A percentile compares a stretch with the other conserved stretches of the same genome.
Conservation (phyloP, 64 coral and sea anemone genomes). For the Montipora sp. region DNA sequence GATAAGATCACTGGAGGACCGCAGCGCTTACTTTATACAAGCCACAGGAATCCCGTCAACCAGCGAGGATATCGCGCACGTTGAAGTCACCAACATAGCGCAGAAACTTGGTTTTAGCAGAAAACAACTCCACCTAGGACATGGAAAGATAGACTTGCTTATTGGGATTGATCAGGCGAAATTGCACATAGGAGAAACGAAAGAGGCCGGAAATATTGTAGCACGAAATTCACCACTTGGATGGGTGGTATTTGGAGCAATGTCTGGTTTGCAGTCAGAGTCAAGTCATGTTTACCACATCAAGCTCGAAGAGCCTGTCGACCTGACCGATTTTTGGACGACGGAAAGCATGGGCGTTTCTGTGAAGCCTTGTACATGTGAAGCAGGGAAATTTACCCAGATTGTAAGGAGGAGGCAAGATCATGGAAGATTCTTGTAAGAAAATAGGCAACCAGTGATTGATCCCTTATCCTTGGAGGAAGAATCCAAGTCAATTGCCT, state of each 20-base stretch:
- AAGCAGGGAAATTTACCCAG: neutral
- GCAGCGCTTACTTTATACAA: neutral
- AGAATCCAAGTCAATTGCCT: neutral
- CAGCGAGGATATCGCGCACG: conserved; percentile 28
- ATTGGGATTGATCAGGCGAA: conserved; percentile 57
- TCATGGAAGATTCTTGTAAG: conserved; percentile 11
- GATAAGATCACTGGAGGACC: conserved; percentile 11
- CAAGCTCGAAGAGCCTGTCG: neutral
- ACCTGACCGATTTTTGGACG: conserved; percentile 28
- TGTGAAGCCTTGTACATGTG: conserved; percentile 13
- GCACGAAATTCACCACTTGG: conserved; percentile 45
- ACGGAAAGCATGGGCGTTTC: conserved; percentile 26
- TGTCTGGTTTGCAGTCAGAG: neutral
- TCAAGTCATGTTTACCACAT: neutral
- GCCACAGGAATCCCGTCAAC: conserved; percentile 62
- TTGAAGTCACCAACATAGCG: conserved; percentile 1
- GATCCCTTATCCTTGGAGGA: conserved; percentile 25
- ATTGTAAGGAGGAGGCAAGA: conserved; percentile 30
- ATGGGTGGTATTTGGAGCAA: conserved; percentile 48
- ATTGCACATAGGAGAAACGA: conserved; percentile 43
- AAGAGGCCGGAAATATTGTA: neutral
- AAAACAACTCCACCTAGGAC: neutral
- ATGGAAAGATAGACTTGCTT: conserved; percentile 24
- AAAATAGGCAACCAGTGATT: conserved; percentile 45
- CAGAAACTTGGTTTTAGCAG: conserved; percentile 27